Evolutionary conservation across 2,113 vertebrate species (phyloP).

Genomic region (Apodemus sylvaticus): DNA sequence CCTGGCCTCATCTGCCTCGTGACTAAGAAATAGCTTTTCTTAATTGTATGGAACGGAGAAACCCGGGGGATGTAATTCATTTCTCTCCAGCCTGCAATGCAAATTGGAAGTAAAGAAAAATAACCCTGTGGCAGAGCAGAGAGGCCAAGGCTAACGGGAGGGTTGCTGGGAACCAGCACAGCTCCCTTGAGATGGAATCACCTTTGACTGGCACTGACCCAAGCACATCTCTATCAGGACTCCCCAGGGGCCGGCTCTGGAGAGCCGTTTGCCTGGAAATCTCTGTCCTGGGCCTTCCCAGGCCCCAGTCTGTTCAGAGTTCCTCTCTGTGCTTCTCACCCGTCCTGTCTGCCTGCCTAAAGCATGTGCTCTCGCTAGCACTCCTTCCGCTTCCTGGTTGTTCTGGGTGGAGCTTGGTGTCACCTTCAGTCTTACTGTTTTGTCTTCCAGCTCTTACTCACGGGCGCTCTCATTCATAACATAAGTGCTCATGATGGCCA

Average conservation of each 20-base stretch:
- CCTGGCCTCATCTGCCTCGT: conserved; percentile 63
- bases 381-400: background rate
- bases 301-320: background rate
- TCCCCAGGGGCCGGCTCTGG: background rate
- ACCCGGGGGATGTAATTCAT: conserved; percentile 59
- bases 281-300: background rate
- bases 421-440: background rate
- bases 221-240: accelerated
- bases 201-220: background rate
- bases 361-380: too few species aligned
- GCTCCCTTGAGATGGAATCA: accelerated
- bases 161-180: background rate
- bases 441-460: background rate
- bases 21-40: conserved; percentile 76
- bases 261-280: background rate
- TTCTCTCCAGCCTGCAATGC: conserved; percentile 71
- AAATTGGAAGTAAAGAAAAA: conserved; percentile 69
- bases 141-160: background rate
- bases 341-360: too few species aligned
- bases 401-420: accelerated
- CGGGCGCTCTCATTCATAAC: background rate
- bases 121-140: background rate
- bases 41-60: conserved; percentile 75
- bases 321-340: background rate
- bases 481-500: background rate